Evolutionary conservation across 2,797 vertebrate genomes (phyloP).

Genomic region (Chrysocyon brachyurus): DNA sequence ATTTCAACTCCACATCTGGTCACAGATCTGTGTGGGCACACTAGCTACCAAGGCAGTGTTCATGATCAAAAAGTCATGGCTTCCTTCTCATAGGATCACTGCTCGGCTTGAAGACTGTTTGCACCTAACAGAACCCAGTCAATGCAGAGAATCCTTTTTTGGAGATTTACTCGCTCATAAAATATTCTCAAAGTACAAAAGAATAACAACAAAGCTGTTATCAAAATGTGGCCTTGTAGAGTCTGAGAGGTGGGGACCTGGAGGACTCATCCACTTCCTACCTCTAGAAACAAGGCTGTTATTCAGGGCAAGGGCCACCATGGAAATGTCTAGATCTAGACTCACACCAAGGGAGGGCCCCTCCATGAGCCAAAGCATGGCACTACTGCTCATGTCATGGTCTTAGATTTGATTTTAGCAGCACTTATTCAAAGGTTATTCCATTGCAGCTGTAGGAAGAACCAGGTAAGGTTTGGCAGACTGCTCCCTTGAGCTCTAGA

Average conservation of each 20-base stretch:
- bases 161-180: constrained; percentile 23
- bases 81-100: not conserved
- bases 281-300: not conserved
- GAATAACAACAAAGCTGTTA: not conserved
- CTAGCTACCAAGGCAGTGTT: not conserved
- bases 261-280: not conserved
- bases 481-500: not conserved
- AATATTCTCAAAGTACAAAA: constrained; percentile 47
- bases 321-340: not conserved
- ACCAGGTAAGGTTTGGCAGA: not conserved
- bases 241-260: not conserved
- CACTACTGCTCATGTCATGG: accelerated
- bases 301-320: not conserved
- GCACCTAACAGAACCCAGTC: not conserved
- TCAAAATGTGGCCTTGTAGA: not conserved
- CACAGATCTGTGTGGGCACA: not conserved
- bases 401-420: not conserved
- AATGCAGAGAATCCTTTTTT: not conserved
- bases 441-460: not conserved
- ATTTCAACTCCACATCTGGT: not conserved
- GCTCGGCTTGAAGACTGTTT: not conserved
- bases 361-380: not conserved
- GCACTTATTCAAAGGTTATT: not conserved
- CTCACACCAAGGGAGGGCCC: not conserved
- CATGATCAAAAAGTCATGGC: not conserved